These are phyloP conservation scores for Tenthredo amoena DNA, from an alignment of 2,888 invertebrate species.

Conservation along the genomic window DNA sequence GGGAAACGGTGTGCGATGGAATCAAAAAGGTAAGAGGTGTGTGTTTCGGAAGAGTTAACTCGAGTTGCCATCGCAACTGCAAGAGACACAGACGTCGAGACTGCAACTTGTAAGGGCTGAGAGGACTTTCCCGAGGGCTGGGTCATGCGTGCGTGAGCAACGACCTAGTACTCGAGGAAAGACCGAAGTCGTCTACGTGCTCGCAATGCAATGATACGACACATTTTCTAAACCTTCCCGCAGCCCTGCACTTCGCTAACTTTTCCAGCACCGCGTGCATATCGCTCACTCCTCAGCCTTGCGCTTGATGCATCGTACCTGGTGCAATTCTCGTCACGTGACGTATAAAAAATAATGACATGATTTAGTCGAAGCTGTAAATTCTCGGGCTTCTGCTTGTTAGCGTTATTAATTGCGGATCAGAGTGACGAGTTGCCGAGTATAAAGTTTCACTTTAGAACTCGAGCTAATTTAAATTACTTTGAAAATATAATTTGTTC, in stretches of 20 bases:
- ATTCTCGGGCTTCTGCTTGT: slow-evolving; percentile 32
- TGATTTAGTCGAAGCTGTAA: slow-evolving; percentile 5
- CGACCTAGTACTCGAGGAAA: slow-evolving; percentile 61
- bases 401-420: slow-evolving; percentile 38
- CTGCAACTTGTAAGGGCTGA: slow-evolving; percentile 22
- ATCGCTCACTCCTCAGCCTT: slow-evolving; percentile 11
- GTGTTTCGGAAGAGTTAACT: slow-evolving; percentile 24
- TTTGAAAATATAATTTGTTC: not conserved
- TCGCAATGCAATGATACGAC: slow-evolving; percentile 63
- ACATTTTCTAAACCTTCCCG: slow-evolving; percentile 57
- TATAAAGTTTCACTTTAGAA: slow-evolving; percentile 34
- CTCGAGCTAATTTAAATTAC: slow-evolving; percentile 42
- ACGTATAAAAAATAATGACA: not conserved
- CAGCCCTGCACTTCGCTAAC: slow-evolving; percentile 31
- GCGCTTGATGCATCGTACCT: not conserved
- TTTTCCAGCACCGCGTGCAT: not conserved
- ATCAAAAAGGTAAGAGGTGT: slow-evolving; percentile 11
- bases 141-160: slow-evolving; percentile 63
- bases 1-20: not conserved
- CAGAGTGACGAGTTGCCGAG: slow-evolving; percentile 27
- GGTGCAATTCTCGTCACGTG: slow-evolving; percentile 31
- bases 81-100: slow-evolving; percentile 27
- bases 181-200: slow-evolving; percentile 58
- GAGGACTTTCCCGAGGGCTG: slow-evolving; percentile 38
- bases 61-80: slow-evolving; percentile 20